phyloP scores from a whole-genome alignment of 2,113 vertebrate genomes.

The Meleagris gallopavo region DNA sequence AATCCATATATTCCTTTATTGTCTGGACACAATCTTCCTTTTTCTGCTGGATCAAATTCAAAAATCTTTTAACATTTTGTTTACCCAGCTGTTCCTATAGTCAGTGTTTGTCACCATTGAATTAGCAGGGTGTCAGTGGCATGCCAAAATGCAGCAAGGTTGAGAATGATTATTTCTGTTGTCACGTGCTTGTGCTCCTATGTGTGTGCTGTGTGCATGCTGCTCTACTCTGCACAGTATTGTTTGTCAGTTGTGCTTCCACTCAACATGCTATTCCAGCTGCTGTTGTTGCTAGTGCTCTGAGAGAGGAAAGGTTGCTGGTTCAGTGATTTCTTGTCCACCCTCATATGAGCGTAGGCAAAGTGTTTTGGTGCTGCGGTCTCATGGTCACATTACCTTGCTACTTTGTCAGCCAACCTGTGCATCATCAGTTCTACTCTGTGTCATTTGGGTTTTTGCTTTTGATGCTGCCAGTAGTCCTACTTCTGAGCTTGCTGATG shows the following conservation, averaged over 20 bases:
- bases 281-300: not conserved
- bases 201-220: not conserved
- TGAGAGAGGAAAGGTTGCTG: not conserved
- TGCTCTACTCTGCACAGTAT: not conserved
- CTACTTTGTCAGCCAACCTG: not conserved
- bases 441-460: not conserved
- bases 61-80: constrained; percentile 17
- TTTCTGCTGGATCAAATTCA: not conserved
- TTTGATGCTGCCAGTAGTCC: not conserved
- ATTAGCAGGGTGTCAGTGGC: not conserved
- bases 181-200: not conserved
- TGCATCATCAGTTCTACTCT: rapidly evolving
- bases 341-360: not conserved
- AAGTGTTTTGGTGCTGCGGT: not conserved
- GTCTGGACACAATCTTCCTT: not conserved
- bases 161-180: not conserved
- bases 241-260: rapidly evolving
- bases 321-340: not conserved
- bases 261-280: not conserved
- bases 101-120: not conserved
- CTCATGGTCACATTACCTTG: rapidly evolving
- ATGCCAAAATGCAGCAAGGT: not conserved
- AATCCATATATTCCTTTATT: constrained; percentile 39
- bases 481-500: not conserved
- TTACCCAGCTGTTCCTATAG: not conserved